phyloP scores from a whole-genome alignment of 2,888 invertebrate genomes.

The Phaonia tiefii region DNA sequence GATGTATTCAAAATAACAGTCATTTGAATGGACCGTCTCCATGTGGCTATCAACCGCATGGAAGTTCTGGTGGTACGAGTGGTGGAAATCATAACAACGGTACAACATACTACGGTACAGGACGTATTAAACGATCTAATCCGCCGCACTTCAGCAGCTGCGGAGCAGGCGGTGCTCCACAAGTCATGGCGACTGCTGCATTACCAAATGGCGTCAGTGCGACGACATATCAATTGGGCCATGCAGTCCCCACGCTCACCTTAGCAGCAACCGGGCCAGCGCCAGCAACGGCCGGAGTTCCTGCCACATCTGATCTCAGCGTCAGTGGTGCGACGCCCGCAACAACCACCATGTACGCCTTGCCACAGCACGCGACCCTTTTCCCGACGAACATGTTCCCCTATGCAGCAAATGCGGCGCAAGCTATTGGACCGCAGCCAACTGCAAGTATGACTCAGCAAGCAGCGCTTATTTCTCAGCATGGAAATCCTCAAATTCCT shows the following conservation, averaged over 20 bases:
- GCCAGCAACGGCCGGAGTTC: conserved; percentile 71
- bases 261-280: conserved; percentile 71
- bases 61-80: conserved; percentile 61
- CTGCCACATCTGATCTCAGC: conserved; percentile 73
- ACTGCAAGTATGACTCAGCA: conserved; percentile 69
- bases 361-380: conserved; percentile 79
- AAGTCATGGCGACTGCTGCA: conserved; percentile 66
- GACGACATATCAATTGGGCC: conserved; percentile 77
- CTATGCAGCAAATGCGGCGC: conserved; percentile 74
- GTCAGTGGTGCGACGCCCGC: conserved; percentile 71
- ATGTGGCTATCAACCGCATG: conserved; percentile 64
- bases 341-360: conserved; percentile 77
- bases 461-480: conserved; percentile 57
- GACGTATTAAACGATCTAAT: conserved; percentile 76
- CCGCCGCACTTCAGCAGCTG: conserved; percentile 72
- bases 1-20: conserved; percentile 41
- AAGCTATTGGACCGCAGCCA: conserved; percentile 70
- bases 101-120: conserved; percentile 69
- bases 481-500: conserved; percentile 62
- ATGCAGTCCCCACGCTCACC: conserved; percentile 76
- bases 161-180: conserved; percentile 57
- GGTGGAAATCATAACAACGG: conserved; percentile 68
- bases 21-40: conserved; percentile 49
- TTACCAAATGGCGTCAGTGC: conserved; percentile 70
- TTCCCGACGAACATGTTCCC: conserved; percentile 80